These are phyloP conservation scores for Acipenser ruthenus DNA, from an alignment of 2,797 vertebrate genomes.

Conservation along the genomic window DNA sequence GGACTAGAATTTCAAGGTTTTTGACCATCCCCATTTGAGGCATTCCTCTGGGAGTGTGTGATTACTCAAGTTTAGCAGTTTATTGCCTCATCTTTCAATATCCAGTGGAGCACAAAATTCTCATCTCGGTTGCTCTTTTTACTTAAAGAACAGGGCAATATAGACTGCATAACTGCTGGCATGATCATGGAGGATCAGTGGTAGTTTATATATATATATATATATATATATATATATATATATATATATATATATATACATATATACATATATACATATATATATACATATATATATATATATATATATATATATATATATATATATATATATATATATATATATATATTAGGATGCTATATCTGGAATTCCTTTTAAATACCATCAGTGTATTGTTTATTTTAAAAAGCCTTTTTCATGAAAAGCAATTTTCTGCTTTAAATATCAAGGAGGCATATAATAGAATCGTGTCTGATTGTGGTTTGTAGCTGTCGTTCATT, in stretches of 20 bases:
- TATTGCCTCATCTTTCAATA: slow-evolving; percentile 99
- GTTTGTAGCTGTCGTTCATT: slow-evolving; percentile 2
- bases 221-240: slow-evolving; percentile 19
- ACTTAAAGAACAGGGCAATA: slow-evolving; percentile 92
- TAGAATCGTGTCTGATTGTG: neutral
- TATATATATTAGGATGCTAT: neutral
- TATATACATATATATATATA: slow-evolving; percentile 31
- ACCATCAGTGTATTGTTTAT: slow-evolving; percentile 38
- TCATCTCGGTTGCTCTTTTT: slow-evolving; percentile 93
- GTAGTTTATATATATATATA: slow-evolving; percentile 38
- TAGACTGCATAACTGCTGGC: slow-evolving; percentile 81
- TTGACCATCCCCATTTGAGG: slow-evolving; percentile 93
- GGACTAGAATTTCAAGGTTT: slow-evolving; percentile 94
- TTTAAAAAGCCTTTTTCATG: slow-evolving; percentile 6
- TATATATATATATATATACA: slow-evolving; percentile 27
- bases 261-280: slow-evolving; percentile 31
- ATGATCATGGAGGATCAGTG: slow-evolving; percentile 69
- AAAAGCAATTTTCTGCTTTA: neutral
- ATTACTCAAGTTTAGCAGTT: slow-evolving; percentile 99
- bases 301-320: slow-evolving; percentile 24
- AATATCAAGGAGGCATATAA: neutral
- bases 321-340: too few relatives aligned
- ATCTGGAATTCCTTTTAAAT: slow-evolving; percentile 35
- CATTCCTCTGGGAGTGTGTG: slow-evolving; percentile 93
- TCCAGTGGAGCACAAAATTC: slow-evolving; percentile 98